These are phyloP conservation scores for Sylvia atricapilla DNA, from an alignment of 2,113 vertebrate genomes.

Conservation along the genomic window DNA sequence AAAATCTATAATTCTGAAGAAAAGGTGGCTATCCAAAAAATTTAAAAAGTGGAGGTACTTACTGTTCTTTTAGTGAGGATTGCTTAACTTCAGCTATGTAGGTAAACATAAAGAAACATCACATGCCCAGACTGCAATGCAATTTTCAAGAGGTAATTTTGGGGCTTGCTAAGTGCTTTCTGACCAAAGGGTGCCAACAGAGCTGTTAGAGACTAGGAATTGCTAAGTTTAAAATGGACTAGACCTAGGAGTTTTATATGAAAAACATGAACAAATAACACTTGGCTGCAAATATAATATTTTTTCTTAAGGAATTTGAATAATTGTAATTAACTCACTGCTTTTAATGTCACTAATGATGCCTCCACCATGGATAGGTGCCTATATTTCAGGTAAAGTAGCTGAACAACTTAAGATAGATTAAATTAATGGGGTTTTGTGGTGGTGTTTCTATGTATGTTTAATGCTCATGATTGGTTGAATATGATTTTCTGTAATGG, in stretches of 20 bases:
- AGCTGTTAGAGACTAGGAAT: background rate
- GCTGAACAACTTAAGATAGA: background rate
- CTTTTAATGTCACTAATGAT: background rate
- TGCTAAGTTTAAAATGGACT: background rate
- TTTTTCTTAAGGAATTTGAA: background rate
- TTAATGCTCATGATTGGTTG: no score
- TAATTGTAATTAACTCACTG: background rate
- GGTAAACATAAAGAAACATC: background rate
- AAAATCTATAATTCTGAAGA: background rate
- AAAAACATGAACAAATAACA: background rate
- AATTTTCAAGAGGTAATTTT: background rate
- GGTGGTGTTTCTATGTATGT: no score
- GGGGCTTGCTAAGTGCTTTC: background rate
- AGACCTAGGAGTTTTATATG: background rate
- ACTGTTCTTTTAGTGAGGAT: accelerated
- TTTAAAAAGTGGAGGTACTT: background rate
- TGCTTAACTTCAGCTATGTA: background rate
- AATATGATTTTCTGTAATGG: no score
- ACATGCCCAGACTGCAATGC: background rate
- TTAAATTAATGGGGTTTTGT: background rate
- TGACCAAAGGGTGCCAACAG: background rate
- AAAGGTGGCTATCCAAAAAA: background rate
- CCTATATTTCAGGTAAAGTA: background rate
- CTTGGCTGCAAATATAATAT: background rate
- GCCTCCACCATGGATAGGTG: background rate